Base-by-base conservation (phyloP, 2,797 vertebrate genomes). In the Zalophus californianus region DNA sequence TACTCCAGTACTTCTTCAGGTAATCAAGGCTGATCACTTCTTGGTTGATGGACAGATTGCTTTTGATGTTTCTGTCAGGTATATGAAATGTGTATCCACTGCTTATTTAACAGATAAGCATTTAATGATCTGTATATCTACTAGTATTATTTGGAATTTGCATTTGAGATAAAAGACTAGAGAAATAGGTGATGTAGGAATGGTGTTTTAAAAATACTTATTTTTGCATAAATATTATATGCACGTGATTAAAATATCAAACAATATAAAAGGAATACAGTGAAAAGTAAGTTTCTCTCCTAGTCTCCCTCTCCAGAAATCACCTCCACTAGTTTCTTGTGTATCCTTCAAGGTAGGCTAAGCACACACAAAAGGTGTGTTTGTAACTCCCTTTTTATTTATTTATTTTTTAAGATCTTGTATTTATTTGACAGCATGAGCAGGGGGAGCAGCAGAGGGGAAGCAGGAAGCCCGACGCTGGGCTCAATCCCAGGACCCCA, bases 91-190 rank as follows among this genome's bases (percentile, higher is more conserved):
- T 80, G 6, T 91, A 48, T 80, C 38, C 25, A n/a, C 44, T 75
- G 73, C 48, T 92, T 54, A 72, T 58, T n/a, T 90, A 38, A 64
- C 35, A 90, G 83, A 41, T 94, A 27, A 13, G 32, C 32, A 62
- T 83, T 88, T 62, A 83, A 29, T 83, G 35, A 90, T 92, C 89
- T 90, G 38, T 20, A 0, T 54, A 41, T 41, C 52, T 77, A 12
- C 32, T 60, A 56, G 29, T 52, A n/a, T 20, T 48, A 82, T 66
- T 90, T 79, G 38, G 32, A 29, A 82, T 86, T 82, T 86, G 18
- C 41, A 29, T 90, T 86, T 83, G 85, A 91, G n/a, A 68, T 96
- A 54, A 52, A 95, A 94, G 35, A 38, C 18, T 60, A 79, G 54
- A 94, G 80, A 86, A 87, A 60, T 87, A 9, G 50, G 35, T 73